Evolutionary conservation across 2,113 vertebrate genomes (phyloP).

Genomic region (Tetrao urogallus): DNA sequence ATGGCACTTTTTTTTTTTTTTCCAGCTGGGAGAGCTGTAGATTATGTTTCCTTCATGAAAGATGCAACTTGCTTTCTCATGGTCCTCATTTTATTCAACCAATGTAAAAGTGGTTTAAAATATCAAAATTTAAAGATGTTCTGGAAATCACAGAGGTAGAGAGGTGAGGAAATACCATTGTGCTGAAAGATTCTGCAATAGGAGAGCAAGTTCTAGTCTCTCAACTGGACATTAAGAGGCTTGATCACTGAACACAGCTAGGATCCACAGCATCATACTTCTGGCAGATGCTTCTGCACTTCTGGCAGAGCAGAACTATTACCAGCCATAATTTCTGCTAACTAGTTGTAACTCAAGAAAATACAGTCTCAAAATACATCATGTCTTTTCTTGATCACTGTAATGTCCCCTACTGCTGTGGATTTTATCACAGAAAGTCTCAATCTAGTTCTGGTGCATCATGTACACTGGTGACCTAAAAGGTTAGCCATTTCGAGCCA

Average conservation of each 20-base stretch:
- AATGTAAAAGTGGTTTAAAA: background rate
- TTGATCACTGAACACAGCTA: background rate
- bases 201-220: background rate
- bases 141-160: background rate
- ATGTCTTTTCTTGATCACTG: background rate
- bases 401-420: background rate
- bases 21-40: background rate
- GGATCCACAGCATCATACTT: background rate
- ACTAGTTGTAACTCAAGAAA: background rate
- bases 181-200: background rate
- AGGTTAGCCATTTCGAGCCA: background rate
- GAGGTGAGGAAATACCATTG: background rate
- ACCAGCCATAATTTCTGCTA: background rate
- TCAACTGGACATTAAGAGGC: background rate
- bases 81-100: background rate
- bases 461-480: background rate
- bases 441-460: background rate
- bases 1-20: background rate
- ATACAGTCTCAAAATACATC: background rate
- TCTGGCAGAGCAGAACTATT: background rate
- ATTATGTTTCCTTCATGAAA: accelerated
- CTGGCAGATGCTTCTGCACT: no score
- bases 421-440: background rate
- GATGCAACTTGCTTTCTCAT: background rate
- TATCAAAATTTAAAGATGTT: background rate